Evolutionary conservation across 2,113 vertebrate genomes (phyloP), one percentile per base, ranked within the genome.

Genomic region (Strix uralensis): DNA sequence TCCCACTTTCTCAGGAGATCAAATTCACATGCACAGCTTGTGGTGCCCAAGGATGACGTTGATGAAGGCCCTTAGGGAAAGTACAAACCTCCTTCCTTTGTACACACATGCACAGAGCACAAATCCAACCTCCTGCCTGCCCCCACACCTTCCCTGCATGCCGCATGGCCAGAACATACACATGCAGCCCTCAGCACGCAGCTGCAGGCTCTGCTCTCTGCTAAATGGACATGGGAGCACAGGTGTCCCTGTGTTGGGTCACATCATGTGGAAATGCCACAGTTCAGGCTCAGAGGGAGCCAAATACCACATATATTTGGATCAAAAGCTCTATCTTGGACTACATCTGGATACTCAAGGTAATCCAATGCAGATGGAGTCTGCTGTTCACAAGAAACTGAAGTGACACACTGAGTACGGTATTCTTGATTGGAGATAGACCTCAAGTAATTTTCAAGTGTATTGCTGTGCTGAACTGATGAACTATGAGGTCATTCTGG

Each of bases 151-250:
- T 81, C 19, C 49, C 40, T 73, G 12, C 13, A 38, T 18, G 19
- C 16, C 8, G 4, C 13, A 7, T 13, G 19, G 49, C 29, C 13
- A 18, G 30, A 59, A 54, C 12, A 30, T 3, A 30, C 5, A 36
- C 14, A 18, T 1, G 0, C 5, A 75, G 57, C 13, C 16, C 3
- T 40, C 11, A 11, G 32, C 30, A 21, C 2, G 0, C 23, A 92
- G 36, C 13, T 77, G 44, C 2, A 1, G 23, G 10, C 52, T 86
- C 71, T 66, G 72, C 23, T 52, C 36, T 80, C 29, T 21, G 14
- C 66, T 44, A 46, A 72, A 79, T 1, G 6, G 52, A 54, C 0
- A 0, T 2, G 18, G 38, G 52, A 63, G n/a, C 0, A 0, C 21
- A 34, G 36, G 42, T 4, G 52, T 11, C 23, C 54, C 49, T 32